Conservation (phyloP, 2,113 vertebrate species). For the Microcebus griseorufus region DNA sequence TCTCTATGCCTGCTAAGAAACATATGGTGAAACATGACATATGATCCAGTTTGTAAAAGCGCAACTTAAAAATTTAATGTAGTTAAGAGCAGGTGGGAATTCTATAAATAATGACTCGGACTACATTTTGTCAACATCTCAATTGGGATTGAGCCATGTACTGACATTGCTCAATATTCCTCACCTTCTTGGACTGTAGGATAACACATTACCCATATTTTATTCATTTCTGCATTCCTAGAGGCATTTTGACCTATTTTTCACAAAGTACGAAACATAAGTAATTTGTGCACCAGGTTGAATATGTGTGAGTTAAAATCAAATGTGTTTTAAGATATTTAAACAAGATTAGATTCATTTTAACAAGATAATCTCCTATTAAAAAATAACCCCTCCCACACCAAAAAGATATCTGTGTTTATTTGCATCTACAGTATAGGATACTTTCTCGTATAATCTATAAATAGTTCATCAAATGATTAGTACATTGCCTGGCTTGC, state of each 20-base stretch:
- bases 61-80: slow-evolving; percentile 53
- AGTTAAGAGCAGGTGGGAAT: slow-evolving; percentile 53
- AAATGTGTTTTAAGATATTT: not conserved
- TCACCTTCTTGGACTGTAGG: slow-evolving; percentile 15
- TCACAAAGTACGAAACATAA: not conserved
- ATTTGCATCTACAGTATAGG: not conserved
- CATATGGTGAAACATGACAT: slow-evolving; percentile 51
- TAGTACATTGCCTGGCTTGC: not conserved
- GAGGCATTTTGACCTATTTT: slow-evolving; percentile 17
- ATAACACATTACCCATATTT: slow-evolving; percentile 29
- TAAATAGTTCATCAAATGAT: not conserved
- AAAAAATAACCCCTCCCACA: not conserved
- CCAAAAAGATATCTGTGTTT: not conserved
- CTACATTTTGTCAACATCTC: slow-evolving; percentile 36
- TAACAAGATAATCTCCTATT: not conserved
- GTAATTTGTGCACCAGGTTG: not conserved
- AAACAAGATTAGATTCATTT: not conserved
- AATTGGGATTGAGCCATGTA: not conserved
- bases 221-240: not conserved
- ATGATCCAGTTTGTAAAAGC: slow-evolving; percentile 45
- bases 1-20: slow-evolving; percentile 52
- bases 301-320: not conserved
- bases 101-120: slow-evolving; percentile 39
- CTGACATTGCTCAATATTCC: slow-evolving; percentile 39
- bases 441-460: not conserved